Conservation (phyloP, 92 coral and sea anemone species). For the Zoanthus sociatus region DNA sequence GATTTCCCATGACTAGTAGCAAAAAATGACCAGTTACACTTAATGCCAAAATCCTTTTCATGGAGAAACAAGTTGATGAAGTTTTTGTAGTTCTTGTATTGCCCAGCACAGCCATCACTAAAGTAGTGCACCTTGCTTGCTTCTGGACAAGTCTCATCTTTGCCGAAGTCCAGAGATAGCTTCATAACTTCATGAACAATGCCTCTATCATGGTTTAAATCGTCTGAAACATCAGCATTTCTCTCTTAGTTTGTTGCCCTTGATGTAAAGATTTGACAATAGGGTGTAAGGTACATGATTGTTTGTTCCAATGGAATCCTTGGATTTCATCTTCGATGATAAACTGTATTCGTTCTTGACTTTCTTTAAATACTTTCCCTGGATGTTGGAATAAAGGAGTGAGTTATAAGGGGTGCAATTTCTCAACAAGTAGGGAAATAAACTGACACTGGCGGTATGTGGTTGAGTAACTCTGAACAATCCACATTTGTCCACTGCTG, state of each 20-base stretch:
- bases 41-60: conserved; percentile 11
- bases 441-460: conserved; percentile 8
- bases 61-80: conserved; percentile 21
- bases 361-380: conserved; percentile 40
- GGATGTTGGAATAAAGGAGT: conserved; percentile 11
- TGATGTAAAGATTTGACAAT: conserved; percentile 30
- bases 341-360: conserved; percentile 22
- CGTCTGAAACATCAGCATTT: conserved; percentile 50
- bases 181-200: conserved; percentile 40
- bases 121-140: conserved; percentile 23
- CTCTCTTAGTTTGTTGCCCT: conserved; percentile 35
- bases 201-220: conserved; percentile 32
- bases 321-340: conserved; percentile 31
- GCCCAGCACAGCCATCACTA: conserved; percentile 35
- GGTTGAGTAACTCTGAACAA: conserved; percentile 35
- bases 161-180: not conserved
- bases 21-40: conserved; percentile 16
- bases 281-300: conserved; percentile 50
- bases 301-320: conserved; percentile 52
- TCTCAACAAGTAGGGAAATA: conserved; percentile 21
- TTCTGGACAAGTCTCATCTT: not conserved
- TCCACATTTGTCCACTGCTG: conserved; percentile 46
- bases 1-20: conserved; percentile 53
- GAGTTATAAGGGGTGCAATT: not conserved
- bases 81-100: conserved; percentile 43